These are phyloP conservation scores for Neodiprion lecontei DNA, from an alignment of 1,140 invertebrate genomes.

Conservation along the genomic window DNA sequence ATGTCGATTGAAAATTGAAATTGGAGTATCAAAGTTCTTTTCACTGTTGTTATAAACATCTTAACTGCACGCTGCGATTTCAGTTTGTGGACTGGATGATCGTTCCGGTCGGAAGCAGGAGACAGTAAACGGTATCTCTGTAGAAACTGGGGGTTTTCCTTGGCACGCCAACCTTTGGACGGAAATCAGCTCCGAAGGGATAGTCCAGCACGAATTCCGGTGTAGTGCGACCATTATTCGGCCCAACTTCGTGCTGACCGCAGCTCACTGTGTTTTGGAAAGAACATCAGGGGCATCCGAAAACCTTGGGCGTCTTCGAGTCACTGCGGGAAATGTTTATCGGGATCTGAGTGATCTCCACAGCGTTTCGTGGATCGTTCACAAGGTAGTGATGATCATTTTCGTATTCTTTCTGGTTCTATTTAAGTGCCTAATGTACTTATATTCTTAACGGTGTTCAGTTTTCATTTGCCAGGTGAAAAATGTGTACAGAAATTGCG, in stretches of 20 bases:
- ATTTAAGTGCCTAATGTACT: too few species aligned
- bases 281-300: conserved; percentile 27
- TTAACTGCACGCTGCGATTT: conserved; percentile 17
- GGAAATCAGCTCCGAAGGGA: neutral
- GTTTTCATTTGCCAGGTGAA: conserved; percentile 46
- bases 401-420: neutral
- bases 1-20: neutral
- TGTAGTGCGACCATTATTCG: neutral
- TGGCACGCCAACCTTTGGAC: conserved; percentile 56
- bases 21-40: too few species aligned
- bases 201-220: neutral
- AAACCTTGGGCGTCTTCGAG: conserved; percentile 30
- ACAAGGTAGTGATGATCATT: conserved; percentile 32
- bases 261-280: conserved; percentile 29
- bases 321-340: conserved; percentile 50
- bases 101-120: conserved; percentile 28
- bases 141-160: conserved; percentile 50
- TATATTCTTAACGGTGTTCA: neutral
- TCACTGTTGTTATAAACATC: too few species aligned
- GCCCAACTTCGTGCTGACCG: neutral
- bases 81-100: conserved; percentile 47
- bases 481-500: conserved; percentile 44
- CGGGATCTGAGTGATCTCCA: conserved; percentile 45
- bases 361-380: conserved; percentile 36
- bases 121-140: conserved; percentile 40